phyloP scores from a whole-genome alignment of 2,888 invertebrate species.

The Scaptomyza tumidula region DNA sequence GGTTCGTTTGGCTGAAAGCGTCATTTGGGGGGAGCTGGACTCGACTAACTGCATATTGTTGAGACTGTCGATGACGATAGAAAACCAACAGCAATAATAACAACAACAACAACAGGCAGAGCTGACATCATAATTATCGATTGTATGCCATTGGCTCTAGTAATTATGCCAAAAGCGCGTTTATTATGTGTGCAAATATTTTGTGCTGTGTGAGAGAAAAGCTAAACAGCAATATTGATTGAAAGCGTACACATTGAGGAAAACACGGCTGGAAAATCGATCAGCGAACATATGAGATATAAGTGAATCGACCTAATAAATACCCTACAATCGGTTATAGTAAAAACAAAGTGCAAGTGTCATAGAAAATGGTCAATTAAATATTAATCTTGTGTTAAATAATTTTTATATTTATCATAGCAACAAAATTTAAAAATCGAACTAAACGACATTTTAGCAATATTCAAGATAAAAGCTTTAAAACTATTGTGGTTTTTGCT shows the following conservation, averaged over 20 bases:
- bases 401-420: too few species aligned
- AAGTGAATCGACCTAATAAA: not conserved
- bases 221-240: constrained; percentile 46
- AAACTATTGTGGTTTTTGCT: constrained; percentile 15
- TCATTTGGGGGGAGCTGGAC: constrained; percentile 39
- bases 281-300: constrained; percentile 15
- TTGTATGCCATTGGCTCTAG: constrained; percentile 39
- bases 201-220: constrained; percentile 22
- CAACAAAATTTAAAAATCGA: not conserved
- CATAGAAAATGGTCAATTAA: too few species aligned
- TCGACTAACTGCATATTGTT: constrained; percentile 56
- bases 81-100: constrained; percentile 29
- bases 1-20: constrained; percentile 24
- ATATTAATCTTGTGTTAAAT: too few species aligned
- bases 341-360: not conserved
- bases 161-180: constrained; percentile 78
- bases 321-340: constrained; percentile 6
- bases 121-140: constrained; percentile 75
- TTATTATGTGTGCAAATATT: constrained; percentile 43
- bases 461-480: constrained; percentile 19
- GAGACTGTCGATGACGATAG: constrained; percentile 67
- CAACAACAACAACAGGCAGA: constrained; percentile 20
- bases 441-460: not conserved
- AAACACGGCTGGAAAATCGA: constrained; percentile 60
- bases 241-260: constrained; percentile 47